Evolutionary conservation across 2,113 vertebrate species (phyloP), one percentile per base, ranked within the genome.

Genomic region (Oriolus oriolus): DNA sequence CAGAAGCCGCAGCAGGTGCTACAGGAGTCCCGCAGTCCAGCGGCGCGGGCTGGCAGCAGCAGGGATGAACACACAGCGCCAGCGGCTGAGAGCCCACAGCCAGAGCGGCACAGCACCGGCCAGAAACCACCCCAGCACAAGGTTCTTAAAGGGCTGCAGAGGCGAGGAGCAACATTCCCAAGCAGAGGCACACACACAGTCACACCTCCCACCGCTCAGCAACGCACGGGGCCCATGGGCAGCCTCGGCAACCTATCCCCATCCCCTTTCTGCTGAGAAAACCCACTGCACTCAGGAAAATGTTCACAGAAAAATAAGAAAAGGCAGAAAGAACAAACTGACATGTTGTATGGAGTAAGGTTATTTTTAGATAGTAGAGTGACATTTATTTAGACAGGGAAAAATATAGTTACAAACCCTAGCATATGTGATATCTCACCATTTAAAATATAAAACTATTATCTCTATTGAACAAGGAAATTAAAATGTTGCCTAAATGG

Each of bases 1-100:
- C 97, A 97, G 93, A 96, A 93, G 71, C 31, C 84, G 74, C 97
- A 97, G 98, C 98, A 98, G 97, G 96, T 80, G 76, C 95, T 69
- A 91, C 95, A 98, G 79, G 96, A 54, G 5, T 94, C 64, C 81
- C 50, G 45, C 49, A 74, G 54, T 1, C 60, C 1, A 0, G 64
- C n/a, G 0, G 74, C 5, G 5, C 1, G 0, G 13, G 92, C 90
- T 90, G 78, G 60, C 84, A 80, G 85, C 31, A 49, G 75, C 80
- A 65, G 66, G 65, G 56, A 95, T 47, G 84, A 95, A 24, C 83
- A 57, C 2, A 2, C 27, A 2, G 63, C 9, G 3, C 42, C 3
- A 1, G 22, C 0, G 0, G 63, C 2, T 0, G 11, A 68, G 39
- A 60, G 27, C 45, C 35, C 41, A 0, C 8, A 4, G 82, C 28